Conservation (phyloP, 2,797 vertebrate species). For the Sebastes minor region DNA sequence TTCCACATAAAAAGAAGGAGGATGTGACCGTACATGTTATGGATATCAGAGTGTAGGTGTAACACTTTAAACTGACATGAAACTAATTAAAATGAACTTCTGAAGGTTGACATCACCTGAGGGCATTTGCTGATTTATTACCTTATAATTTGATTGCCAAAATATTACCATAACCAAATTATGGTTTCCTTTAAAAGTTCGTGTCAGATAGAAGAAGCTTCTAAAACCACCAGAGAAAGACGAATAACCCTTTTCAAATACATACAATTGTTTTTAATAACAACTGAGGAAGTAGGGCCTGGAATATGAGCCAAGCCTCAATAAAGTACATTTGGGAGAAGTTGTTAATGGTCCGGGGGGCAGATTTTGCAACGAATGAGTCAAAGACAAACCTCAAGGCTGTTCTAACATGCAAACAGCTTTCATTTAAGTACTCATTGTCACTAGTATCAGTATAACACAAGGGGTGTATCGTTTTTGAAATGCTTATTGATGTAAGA, state of each 20-base stretch:
- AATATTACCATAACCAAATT: background rate
- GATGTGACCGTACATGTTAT: slow-evolving; percentile 8
- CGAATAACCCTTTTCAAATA: background rate
- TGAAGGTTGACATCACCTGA: background rate
- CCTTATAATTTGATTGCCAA: background rate
- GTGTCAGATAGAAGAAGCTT: background rate
- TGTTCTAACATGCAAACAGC: background rate
- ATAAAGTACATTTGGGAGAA: too few species aligned
- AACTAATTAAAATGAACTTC: slow-evolving; percentile 1
- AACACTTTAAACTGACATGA: background rate
- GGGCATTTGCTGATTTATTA: background rate
- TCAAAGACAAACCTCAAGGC: background rate
- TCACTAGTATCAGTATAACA: background rate
- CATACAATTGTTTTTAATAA: background rate
- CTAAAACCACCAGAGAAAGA: background rate
- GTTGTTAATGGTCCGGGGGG: too few species aligned
- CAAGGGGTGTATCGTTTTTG: background rate
- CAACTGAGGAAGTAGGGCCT: background rate
- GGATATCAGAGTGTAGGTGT: background rate
- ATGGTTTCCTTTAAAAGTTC: background rate
- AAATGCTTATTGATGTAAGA: background rate
- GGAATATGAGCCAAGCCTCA: background rate
- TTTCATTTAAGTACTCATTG: background rate
- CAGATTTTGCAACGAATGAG: background rate
- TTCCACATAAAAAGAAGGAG: background rate